Evolutionary conservation across 2,113 vertebrate species (phyloP), one percentile per base, ranked within the genome.

Genomic region (Coreoperca whiteheadi): DNA sequence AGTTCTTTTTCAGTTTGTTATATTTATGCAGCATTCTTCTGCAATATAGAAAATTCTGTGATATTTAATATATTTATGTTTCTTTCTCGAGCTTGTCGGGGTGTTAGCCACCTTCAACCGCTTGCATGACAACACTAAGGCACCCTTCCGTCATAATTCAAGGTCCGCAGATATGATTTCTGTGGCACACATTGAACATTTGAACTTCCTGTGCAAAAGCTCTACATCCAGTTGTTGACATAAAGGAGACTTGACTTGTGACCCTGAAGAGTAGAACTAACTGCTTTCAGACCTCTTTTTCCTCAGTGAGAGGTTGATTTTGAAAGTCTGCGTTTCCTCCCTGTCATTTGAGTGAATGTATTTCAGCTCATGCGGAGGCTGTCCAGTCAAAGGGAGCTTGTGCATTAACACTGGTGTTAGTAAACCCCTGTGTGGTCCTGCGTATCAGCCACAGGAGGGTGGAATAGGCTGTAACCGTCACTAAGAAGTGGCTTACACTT

Each of bases 351-450:
- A 53, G 32, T 71, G 81, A 32, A 69, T 76, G 59, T 65, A 70
- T 71, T 50, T 81, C 61, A 56, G 67, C 64, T 79, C 71, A 54
- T 50, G 34, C 68, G 43, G 46, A 70, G 53, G 70, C 59, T 41
- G n/a, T 83, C 18, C 10, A 51, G 37, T 68, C 25, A 32, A 70
- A 67, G n/a, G 16, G 34, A 74, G 68, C 14, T 0, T 68, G 68
- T 39, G 75, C 23, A 15, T 84, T 74, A 74, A 70, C 61, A 23
- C 50, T 39, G 60, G 18, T 51, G 82, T 83, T 75, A 25, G 60
- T 78, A 77, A 85, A 88, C 15, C 75, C 28, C 41, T 87, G 84
- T 82, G 89, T 90, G 90, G 89, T 85, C 86, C 63, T 65, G 83
- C 84, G 67, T 70, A 72, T 84, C 48, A 56, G 50, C 85, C 74